Evolutionary conservation across 2,888 invertebrate species (phyloP).

Genomic region (Gibbula magus): DNA sequence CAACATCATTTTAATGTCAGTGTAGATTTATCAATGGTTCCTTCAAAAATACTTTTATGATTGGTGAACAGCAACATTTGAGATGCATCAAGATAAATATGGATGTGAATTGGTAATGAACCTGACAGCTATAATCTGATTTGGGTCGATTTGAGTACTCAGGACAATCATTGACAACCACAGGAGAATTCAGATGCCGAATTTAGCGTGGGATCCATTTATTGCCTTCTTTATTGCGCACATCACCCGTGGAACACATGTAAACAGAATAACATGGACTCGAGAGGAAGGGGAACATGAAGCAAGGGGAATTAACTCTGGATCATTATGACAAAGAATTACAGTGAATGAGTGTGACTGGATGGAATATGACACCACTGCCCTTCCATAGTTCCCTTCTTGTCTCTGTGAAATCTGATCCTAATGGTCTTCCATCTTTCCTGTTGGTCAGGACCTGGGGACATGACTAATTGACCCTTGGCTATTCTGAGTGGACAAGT

Average conservation of each 20-base stretch:
- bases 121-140: no score
- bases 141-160: no score
- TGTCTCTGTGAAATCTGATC: background rate
- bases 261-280: background rate
- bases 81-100: no score
- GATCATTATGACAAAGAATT: background rate
- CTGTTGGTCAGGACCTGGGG: background rate
- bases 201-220: no score
- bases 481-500: background rate
- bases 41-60: no score
- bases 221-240: background rate
- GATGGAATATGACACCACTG: background rate
- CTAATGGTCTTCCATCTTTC: background rate
- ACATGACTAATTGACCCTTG: slow-evolving; percentile 5
- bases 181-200: no score
- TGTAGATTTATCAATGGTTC: no score
- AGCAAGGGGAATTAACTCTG: background rate
- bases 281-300: background rate
- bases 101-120: no score
- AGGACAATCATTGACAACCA: no score
- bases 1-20: no score
- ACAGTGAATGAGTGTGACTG: background rate
- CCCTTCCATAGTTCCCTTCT: background rate
- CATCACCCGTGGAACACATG: background rate
- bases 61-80: no score